Base-by-base conservation (phyloP, 2,797 vertebrate genomes). In the Limosa lapponica region DNA sequence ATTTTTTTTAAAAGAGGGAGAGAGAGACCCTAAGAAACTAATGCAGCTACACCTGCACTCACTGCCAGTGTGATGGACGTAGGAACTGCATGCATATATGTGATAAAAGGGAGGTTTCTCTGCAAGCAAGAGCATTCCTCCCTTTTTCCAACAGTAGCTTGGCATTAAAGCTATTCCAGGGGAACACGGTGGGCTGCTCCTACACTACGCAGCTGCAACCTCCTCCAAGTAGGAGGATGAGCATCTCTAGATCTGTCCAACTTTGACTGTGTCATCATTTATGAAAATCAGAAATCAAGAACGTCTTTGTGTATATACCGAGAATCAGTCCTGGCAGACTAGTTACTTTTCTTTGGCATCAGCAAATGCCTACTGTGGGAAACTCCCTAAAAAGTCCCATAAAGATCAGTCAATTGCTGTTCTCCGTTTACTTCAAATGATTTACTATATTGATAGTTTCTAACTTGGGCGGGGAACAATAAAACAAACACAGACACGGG, bases 301-400 rank as follows among this genome's bases (percentile, higher is more conserved):
- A 6, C 5, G 5, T 0, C 28, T 89, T 67, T 82, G 67, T 87
- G 14, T 75, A 24, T 9, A 14, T 30, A 25, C 4, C 48, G 14
- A 65, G 25, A 74, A 51, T 61, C 49, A 10, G 9, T 64, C 48
- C 55, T 88, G 51, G 23, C 58, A 48, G 48, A 52, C 23, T 51
- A 54, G 11, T 34, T 41, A 8, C 17, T 27, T 16, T 88, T 59
- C 58, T 30, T 55, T 90, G 16, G 2, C 27, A 80, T 30, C 30
- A 69, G 24, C 39, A 57, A 94, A 41, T 74, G 8, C 15, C 62
- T 93, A 3, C 22, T 7, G 0, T 1, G 83, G 86, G 91, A 80
- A 96, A 89, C 85, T 87, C 94, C 94, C 93, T 82, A 9, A 73
- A 44, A 16, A 82, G 66, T 59, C 87, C 77, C 80, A 13, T 25